Evolutionary conservation across 2,797 vertebrate genomes (phyloP).

Genomic region (Rhynchotus rufescens): DNA sequence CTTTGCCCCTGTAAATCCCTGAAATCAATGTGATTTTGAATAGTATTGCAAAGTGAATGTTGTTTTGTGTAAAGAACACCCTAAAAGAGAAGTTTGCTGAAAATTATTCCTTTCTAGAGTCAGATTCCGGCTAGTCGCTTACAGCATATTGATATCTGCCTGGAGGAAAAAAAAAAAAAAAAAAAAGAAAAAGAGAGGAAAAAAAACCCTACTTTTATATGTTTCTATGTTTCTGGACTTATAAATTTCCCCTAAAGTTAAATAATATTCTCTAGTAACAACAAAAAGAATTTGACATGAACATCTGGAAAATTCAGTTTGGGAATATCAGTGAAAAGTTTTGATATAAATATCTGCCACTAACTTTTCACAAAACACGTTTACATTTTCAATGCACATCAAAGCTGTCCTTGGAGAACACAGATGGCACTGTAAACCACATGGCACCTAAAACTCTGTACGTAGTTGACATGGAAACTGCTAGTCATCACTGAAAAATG

Average conservation of each 20-base stretch:
- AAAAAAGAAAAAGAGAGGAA: accelerated
- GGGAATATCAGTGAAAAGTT: conserved; percentile 2
- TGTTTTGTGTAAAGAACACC: not conserved
- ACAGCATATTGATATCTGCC: not conserved
- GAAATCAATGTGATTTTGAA: not conserved
- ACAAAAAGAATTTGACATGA: conserved; percentile 27
- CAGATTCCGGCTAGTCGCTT: not conserved
- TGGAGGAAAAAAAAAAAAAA: not conserved
- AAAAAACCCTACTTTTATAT: not conserved
- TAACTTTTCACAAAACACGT: conserved; percentile 55
- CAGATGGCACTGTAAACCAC: conserved; percentile 54
- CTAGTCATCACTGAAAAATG: conserved; percentile 3
- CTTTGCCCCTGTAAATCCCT: not conserved
- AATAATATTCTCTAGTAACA: conserved; percentile 32
- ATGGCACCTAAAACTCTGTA: conserved; percentile 24
- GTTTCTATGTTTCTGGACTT: not conserved
- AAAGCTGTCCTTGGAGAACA: conserved; percentile 45
- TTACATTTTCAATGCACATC: conserved; percentile 37
- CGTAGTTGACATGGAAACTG: conserved; percentile 46
- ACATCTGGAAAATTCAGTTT: conserved; percentile 51
- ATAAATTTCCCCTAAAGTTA: conserved; percentile 7
- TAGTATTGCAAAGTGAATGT: not conserved
- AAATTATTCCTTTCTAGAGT: not conserved
- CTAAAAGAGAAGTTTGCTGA: not conserved
- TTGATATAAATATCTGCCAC: not conserved